Evolutionary conservation across 37 sponge, comb jelly and placozoan genomes (phyloP), one percentile per base, ranked within the genome.

Genomic region (Ephydatia muelleri): DNA sequence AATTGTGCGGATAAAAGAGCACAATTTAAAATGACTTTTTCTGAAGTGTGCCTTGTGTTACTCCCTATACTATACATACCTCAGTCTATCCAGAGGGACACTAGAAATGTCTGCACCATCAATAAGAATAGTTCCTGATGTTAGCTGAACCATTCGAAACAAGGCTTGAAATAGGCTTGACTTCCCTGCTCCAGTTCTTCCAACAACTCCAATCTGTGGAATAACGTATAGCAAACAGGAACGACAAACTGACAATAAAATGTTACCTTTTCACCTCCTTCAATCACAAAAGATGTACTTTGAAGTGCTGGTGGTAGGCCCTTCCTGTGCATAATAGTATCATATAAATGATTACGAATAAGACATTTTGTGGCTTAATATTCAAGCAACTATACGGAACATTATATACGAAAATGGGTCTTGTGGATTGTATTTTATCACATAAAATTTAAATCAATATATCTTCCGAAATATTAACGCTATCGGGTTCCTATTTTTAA

Each of bases 101-200:
- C 82, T 69, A 25, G 93, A 72, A 3, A 93, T 88, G 70, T 99
- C 90, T 28, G 93, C 79, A 19, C 74, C 91, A 88, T 99, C 99
- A 66, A 99, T 79, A 22, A 84, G 77, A 1, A 99, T 89, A 5
- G 66, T 39, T 27, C 99, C 99, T 65, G 70, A 32, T 32, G 77
- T 67, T 5, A 93, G 35, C 34, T 94, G 91, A 27, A 90, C 88
- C 84, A 97, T 80, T 32, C 96, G 81, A 76, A 99, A 99, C 25
- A 99, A 78, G 22, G 91, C 94, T 33, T 89, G 86, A 65, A 99
- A 89, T 37, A 99, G 83, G 49, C 95, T 97, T 23, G 95, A 93
- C 85, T 99, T 99, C 8, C 99, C 99, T 28, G 99, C 95, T 9
- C 99, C 99, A 29, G 99, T 99, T 13, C 99, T 49, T 16, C 99